Evolutionary conservation across 2,888 invertebrate genomes (phyloP).

Genomic region (Thysanoteuthis rhombus): DNA sequence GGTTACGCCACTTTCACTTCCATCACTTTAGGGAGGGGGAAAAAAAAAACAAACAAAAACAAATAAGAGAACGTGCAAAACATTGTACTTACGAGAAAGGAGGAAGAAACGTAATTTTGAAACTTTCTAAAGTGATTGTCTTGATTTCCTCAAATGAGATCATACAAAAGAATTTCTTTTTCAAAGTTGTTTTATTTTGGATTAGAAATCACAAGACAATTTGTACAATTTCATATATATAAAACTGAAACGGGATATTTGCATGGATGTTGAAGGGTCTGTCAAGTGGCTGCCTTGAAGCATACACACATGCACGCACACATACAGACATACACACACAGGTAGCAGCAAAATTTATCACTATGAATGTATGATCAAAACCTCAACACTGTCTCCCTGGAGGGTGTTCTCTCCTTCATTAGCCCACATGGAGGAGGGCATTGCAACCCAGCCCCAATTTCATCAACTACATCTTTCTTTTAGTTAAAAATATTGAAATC

Average conservation of each 20-base stretch:
- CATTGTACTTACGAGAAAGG: neutral
- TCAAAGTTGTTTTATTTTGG: neutral
- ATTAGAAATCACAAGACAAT: conserved; percentile 30
- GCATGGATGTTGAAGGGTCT: neutral
- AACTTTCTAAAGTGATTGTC: neutral
- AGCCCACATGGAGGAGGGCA: neutral
- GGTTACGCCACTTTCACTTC: too few species aligned
- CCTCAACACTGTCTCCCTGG: neutral
- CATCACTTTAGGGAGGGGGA: too few species aligned
- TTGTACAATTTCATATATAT: conserved; percentile 29
- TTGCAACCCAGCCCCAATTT: neutral
- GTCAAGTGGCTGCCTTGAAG: neutral
- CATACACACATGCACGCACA: neutral
- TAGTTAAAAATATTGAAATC: neutral
- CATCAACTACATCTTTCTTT: neutral
- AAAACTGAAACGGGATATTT: conserved; percentile 21
- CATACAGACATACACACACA: neutral
- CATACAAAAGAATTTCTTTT: neutral
- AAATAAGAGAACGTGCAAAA: neutral
- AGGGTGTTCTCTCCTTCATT: neutral
- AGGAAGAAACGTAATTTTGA: too few species aligned
- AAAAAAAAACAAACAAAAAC: too few species aligned
- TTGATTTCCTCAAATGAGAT: neutral
- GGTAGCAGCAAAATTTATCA: neutral
- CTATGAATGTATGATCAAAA: neutral